Percentiles rank a stretch among this genome's conserved stretches.
phyloP scores from a whole-genome alignment of 2,797 vertebrate genomes.

The Phataginus tetradactyla region DNA sequence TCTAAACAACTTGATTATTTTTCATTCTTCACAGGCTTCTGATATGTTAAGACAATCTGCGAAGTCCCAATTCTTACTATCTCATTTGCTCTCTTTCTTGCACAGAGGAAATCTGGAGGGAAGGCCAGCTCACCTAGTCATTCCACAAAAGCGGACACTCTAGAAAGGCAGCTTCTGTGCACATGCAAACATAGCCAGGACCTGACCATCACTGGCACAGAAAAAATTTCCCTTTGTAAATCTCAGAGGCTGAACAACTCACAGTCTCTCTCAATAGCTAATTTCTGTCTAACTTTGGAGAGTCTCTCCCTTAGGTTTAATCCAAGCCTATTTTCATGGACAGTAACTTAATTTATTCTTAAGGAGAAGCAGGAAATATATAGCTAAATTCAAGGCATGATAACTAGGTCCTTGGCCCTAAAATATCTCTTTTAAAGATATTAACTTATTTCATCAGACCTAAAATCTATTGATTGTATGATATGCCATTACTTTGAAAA shows the following conservation, averaged over 20 bases:
- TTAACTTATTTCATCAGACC: background rate
- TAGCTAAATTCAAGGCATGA: background rate
- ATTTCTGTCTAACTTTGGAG: background rate
- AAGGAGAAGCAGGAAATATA: background rate
- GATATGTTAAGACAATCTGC: background rate
- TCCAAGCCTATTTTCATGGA: background rate
- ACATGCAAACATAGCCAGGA: background rate
- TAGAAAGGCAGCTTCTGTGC: background rate
- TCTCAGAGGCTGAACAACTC: background rate
- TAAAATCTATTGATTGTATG: background rate
- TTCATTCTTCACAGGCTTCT: constrained; percentile 30
- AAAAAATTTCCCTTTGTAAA: background rate
- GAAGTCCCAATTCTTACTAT: background rate
- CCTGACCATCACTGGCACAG: background rate
- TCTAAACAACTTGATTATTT: background rate
- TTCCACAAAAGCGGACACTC: background rate
- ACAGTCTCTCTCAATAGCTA: background rate
- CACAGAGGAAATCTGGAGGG: background rate
- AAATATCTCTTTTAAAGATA: background rate
- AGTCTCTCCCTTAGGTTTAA: background rate
- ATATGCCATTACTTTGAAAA: background rate
- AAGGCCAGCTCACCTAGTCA: background rate
- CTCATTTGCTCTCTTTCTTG: background rate
- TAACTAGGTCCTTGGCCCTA: background rate
- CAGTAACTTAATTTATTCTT: background rate